phyloP scores from a whole-genome alignment of 2,113 vertebrate genomes.

The Lophotis ruficrista region DNA sequence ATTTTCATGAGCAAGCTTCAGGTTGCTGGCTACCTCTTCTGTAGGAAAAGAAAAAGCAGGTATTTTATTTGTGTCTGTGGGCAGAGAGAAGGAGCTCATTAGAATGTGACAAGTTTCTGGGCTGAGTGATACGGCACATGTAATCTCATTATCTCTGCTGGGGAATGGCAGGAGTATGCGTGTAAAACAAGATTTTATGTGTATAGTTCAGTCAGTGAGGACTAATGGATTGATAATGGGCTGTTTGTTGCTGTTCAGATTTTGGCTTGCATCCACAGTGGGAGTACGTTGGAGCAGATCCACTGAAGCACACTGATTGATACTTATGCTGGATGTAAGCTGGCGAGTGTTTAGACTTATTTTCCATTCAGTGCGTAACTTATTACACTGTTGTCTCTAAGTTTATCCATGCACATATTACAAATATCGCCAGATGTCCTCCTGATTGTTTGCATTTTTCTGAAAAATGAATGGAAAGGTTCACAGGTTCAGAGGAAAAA shows the following conservation, averaged over 20 bases:
- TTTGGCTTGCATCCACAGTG: constrained; percentile 16
- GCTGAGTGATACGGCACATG: constrained; percentile 8
- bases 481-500: neutral
- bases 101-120: constrained; percentile 62
- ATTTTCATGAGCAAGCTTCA: accelerated
- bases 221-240: constrained; percentile 59
- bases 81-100: constrained; percentile 47
- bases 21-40: neutral
- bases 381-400: neutral
- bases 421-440: neutral
- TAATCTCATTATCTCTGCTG: constrained; percentile 69
- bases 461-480: neutral
- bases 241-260: constrained; percentile 35
- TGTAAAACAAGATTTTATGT: constrained; percentile 69
- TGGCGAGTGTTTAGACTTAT: neutral
- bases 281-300: neutral
- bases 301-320: constrained; percentile 4
- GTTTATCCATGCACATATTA: neutral
- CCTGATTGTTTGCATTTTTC: neutral
- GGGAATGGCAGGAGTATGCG: constrained; percentile 30
- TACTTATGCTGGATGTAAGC: neutral
- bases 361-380: neutral
- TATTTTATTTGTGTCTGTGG: constrained; percentile 24
- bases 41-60: neutral
- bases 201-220: constrained; percentile 22